A percentile compares a stretch with the other conserved stretches of the same genome.
phyloP scores from a whole-genome alignment of 2,888 invertebrate species.

The Poecilobothrus nobilitatus region DNA sequence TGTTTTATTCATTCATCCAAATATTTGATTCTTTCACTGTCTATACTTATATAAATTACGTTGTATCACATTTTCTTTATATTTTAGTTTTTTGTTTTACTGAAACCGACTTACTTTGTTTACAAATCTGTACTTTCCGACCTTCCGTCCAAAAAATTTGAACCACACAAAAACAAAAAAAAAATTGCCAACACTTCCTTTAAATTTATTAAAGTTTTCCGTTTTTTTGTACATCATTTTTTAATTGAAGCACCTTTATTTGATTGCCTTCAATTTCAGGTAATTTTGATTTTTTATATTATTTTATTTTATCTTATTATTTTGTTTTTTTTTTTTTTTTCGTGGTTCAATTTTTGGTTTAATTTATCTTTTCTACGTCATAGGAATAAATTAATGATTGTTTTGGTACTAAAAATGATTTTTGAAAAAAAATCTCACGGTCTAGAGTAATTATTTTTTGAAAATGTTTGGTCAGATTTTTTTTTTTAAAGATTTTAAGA shows the following conservation, averaged over 20 bases:
- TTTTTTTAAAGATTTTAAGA: too few relatives aligned
- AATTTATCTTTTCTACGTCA: neutral
- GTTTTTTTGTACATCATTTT: neutral
- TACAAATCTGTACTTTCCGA: neutral
- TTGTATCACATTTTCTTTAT: neutral
- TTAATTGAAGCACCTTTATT: slow-evolving; percentile 10
- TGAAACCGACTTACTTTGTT: neutral
- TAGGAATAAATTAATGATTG: neutral
- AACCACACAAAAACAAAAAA: slow-evolving; percentile 2
- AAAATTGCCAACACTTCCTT: slow-evolving; percentile 10
- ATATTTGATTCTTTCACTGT: neutral
- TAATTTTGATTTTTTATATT: neutral
- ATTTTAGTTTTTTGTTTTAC: neutral
- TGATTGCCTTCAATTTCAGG: neutral
- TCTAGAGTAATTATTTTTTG: neutral
- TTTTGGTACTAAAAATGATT: neutral
- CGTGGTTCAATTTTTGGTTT: neutral
- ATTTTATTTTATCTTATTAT: too few relatives aligned
- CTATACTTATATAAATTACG: neutral
- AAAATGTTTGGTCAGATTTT: too few relatives aligned
- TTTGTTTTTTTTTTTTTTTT: neutral
- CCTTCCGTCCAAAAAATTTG: neutral
- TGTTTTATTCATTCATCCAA: too few relatives aligned
- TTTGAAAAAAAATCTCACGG: neutral
- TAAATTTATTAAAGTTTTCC: neutral